These are phyloP conservation scores for Lophius americanus DNA, from an alignment of 2,797 vertebrate species.

Conservation along the genomic window DNA sequence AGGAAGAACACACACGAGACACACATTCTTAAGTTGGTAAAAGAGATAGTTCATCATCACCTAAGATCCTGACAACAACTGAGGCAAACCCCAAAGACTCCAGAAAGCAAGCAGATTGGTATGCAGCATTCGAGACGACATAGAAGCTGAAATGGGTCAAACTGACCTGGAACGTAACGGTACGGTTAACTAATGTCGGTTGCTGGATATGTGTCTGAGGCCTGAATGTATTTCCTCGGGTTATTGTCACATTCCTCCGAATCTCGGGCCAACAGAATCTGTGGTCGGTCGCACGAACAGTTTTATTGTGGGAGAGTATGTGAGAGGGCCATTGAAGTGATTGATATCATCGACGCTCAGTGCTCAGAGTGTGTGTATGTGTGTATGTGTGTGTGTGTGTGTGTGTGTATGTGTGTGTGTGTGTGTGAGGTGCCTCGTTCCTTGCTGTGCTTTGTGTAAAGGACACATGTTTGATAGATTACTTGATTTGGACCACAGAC, in stretches of 20 bases:
- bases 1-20: too few species aligned
- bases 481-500: conserved; percentile 67
- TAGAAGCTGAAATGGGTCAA: conserved; percentile 10
- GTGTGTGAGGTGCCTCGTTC: conserved; percentile 38
- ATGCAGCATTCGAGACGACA: neutral
- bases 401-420: conserved; percentile 13
- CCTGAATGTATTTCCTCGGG: conserved; percentile 49
- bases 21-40: too few species aligned
- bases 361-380: conserved; percentile 8
- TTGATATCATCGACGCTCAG: conserved; percentile 47
- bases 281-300: conserved; percentile 61
- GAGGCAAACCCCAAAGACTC: neutral
- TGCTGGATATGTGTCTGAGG: conserved; percentile 23
- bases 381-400: conserved; percentile 23
- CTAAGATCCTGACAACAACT: neutral
- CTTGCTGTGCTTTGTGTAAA: conserved; percentile 47
- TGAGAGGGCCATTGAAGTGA: conserved; percentile 63
- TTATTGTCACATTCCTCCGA: conserved; percentile 65
- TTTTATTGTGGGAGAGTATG: conserved; percentile 70
- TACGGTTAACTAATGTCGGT: conserved; percentile 19
- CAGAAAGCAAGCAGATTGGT: neutral
- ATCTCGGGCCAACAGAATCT: conserved; percentile 52
- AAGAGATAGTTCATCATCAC: too few species aligned
- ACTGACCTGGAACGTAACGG: conserved; percentile 11
- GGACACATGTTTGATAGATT: conserved; percentile 73